phyloP scores from a whole-genome alignment of 2,888 invertebrate genomes.

The Sesia bembeciformis region DNA sequence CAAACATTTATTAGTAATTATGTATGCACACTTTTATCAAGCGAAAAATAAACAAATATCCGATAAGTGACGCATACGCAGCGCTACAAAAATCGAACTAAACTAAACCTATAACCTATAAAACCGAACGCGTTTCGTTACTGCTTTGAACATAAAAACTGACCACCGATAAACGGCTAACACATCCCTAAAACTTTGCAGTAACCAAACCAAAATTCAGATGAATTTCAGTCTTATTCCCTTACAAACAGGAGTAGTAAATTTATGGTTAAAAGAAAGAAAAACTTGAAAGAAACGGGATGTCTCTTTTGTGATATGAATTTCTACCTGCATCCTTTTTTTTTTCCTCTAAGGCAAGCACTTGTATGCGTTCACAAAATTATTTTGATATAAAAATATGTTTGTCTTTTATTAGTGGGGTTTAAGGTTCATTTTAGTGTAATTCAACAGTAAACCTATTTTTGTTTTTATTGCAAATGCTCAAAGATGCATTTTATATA shows the following conservation, averaged over 20 bases:
- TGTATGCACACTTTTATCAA: too few species aligned
- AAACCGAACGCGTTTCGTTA: constrained; percentile 33
- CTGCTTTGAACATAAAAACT: constrained; percentile 48
- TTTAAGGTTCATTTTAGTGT: not conserved
- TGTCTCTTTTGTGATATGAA: not conserved
- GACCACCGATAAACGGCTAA: constrained; percentile 53
- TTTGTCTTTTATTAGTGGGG: not conserved
- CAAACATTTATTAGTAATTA: not conserved
- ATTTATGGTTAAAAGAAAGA: not conserved
- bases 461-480: constrained; percentile 17
- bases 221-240: not conserved
- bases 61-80: constrained; percentile 23
- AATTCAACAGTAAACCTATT: not conserved
- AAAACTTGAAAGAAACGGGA: not conserved
- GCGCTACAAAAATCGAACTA: constrained; percentile 33
- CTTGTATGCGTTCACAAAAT: constrained; percentile 17
- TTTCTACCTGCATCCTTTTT: constrained; percentile 65
- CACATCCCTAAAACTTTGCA: not conserved
- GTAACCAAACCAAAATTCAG: not conserved
- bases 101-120: constrained; percentile 52
- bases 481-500: constrained; percentile 19
- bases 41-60: constrained; percentile 13
- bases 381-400: constrained; percentile 13
- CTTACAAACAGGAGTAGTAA: not conserved
- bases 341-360: constrained; percentile 39